A percentile compares a stretch with the other conserved stretches of the same genome.
These are phyloP conservation scores for Musca vetustissima DNA, from an alignment of 1,140 invertebrate genomes.

Conservation along the genomic window DNA sequence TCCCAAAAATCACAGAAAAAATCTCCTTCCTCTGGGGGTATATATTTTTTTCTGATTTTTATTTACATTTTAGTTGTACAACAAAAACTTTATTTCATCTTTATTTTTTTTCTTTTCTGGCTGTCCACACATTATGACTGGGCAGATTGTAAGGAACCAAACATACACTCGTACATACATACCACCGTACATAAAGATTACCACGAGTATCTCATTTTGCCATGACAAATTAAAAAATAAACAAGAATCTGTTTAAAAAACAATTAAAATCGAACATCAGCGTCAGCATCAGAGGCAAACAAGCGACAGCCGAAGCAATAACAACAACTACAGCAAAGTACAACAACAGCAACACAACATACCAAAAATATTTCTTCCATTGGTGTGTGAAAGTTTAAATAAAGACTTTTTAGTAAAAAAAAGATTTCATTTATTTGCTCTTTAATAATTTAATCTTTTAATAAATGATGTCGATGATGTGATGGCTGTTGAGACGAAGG, in stretches of 20 bases:
- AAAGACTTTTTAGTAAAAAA: neutral
- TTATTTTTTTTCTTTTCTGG: no score
- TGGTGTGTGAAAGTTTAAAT: no score
- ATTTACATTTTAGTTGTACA: no score
- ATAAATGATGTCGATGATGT: neutral
- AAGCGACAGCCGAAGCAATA: neutral
- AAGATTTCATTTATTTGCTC: neutral
- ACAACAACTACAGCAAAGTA: neutral
- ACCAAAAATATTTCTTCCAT: neutral
- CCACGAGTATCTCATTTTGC: neutral
- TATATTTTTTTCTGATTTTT: no score
- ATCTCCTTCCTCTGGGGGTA: no score
- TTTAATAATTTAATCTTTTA: neutral
- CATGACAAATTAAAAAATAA: conserved; percentile 24
- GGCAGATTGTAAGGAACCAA: no score
- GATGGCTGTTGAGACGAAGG: neutral
- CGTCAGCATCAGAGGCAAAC: no score
- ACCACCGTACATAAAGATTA: neutral
- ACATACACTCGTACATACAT: neutral
- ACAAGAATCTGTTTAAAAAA: conserved; percentile 23
- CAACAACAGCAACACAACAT: no score
- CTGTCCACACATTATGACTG: no score
- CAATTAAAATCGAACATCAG: no score
- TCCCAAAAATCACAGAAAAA: no score
- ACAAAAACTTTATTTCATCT: no score